Conservation (phyloP, 2,113 vertebrate species). For the Petrocephalus microphthalmus region DNA sequence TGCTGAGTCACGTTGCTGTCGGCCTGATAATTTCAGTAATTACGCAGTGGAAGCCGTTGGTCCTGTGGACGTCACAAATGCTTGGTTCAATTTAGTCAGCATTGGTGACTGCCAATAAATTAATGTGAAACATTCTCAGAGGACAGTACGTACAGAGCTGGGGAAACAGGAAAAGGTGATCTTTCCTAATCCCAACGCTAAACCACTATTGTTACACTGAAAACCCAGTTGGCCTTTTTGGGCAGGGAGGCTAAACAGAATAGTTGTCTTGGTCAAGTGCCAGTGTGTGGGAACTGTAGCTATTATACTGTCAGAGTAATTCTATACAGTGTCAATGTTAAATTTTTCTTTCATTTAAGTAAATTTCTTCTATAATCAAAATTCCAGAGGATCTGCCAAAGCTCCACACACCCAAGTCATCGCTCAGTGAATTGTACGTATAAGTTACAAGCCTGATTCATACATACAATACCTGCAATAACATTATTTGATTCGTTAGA, state of each 20-base stretch:
- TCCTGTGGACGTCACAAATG: not conserved
- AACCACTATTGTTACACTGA: conserved; percentile 2
- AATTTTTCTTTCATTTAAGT: not conserved
- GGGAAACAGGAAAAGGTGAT: not conserved
- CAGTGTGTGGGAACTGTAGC: not conserved
- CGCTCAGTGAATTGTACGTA: not conserved
- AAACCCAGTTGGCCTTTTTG: not conserved
- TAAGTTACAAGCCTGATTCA: conserved; percentile 4
- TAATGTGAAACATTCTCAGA: not conserved
- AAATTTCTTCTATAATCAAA: not conserved
- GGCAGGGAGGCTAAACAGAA: not conserved
- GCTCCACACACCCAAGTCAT: not conserved
- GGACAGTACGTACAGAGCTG: not conserved
- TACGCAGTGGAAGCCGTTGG: not conserved
- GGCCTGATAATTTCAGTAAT: not conserved
- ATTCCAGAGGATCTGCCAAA: not conserved
- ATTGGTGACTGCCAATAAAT: not conserved
- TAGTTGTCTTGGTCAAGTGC: not conserved
- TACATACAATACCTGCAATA: not conserved
- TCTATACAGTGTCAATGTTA: not conserved
- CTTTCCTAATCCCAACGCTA: not conserved
- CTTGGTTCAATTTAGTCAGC: not conserved
- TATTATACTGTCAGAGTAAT: conserved; percentile 12
- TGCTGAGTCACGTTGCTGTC: not conserved
- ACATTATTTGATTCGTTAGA: not conserved